Evolutionary conservation across 2,888 invertebrate species (phyloP), one percentile per base, ranked within the genome.

Genomic region (Actias luna): DNA sequence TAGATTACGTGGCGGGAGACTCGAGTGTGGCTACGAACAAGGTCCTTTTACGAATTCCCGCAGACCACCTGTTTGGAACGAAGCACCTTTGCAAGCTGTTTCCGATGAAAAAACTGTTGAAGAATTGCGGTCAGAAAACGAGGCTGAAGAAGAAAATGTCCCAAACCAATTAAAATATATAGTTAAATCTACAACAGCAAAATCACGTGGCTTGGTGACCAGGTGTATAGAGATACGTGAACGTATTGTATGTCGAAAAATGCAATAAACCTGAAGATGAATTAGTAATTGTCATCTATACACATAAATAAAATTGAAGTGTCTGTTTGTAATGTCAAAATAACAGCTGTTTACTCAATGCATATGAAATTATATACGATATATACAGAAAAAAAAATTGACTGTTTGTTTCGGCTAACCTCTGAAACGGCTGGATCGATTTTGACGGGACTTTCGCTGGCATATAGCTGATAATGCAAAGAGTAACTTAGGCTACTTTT

Each of bases 1-100:
- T 64, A 77, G 84, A 18, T 60, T 89, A 35, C 76, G 83, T n/a
- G 76, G 75, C 14, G 85, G 84, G 1, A 82, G 89, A 65, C 55
- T 90, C 25, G 90, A 89, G 69, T 90, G 90, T 67, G 90, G 90
- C 0, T 90, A 91, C 64, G 65, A 75, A 2, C 65, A 79, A 8
- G 76, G 72, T 0, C 89, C 88, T 2, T 89, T 73, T 42, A 74
- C 67, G 0, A 79, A 65, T 62, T 52, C 67, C 1, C 68, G 80
- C 25, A 74, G 78, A 33, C 78, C 80, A 35, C 75, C 76, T 22
- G 67, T 39, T 50, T 64, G 64, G 65, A 61, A 71, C n/a, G 61
- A 65, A 5, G 4, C n/a, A 25, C 50, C 29, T 2, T 29, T 22
- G 14, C 14, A 36, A 27, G 16, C 29, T n/a, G 63, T 31, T 27